Evolutionary conservation across 2,113 vertebrate species (phyloP), one percentile per base, ranked within the genome.

Genomic region (Eudyptes chrysolophus): DNA sequence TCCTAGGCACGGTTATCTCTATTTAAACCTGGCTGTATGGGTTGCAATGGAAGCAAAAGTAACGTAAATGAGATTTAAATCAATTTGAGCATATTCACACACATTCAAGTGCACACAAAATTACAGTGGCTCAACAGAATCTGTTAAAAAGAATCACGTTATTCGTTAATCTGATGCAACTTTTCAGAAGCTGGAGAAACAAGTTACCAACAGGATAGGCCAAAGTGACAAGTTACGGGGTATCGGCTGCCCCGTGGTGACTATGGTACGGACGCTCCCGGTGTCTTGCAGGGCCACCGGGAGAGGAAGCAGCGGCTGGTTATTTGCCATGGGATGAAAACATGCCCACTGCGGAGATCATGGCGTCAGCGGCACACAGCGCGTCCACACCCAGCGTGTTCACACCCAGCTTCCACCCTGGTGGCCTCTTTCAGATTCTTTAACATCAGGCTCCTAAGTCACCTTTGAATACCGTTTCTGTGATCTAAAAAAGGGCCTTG

Each of bases 371-470:
- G 65, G 64, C 78, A 19, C n/a, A 0, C 6, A 12, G 42, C 16
- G 0, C 0, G 1, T 11, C 6, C 42, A 42, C 78, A 19, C 32
- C 0, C 6, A 10, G 42, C 16, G 0, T 0, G 1, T 11, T 7
- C 70, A 8, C 72, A 38, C 3, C 61, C 86, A 29, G 60, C 55
- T 54, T 7, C 69, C 62, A 32, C 25, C 52, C 18, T 6, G 7
- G 57, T 8, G 70, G 13, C 40, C 65, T 10, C 94, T 8, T 49
- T 13, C 65, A 16, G 4, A 2, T 19, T 54, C 58, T 11, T 3
- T 4, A 16, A 3, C 74, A 3, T 6, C 40, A 48, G 52, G 55
- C 46, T 69, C 70, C 55, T 13, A 4, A 42, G 18, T 5, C 54
- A 16, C 84, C 82, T 20, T 0, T 26, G 5, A 15, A 20, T 1